A percentile compares a stretch with the other conserved stretches of the same genome.
Conservation (phyloP, 1,140 invertebrate genomes). For the Procambarus clarkii region DNA sequence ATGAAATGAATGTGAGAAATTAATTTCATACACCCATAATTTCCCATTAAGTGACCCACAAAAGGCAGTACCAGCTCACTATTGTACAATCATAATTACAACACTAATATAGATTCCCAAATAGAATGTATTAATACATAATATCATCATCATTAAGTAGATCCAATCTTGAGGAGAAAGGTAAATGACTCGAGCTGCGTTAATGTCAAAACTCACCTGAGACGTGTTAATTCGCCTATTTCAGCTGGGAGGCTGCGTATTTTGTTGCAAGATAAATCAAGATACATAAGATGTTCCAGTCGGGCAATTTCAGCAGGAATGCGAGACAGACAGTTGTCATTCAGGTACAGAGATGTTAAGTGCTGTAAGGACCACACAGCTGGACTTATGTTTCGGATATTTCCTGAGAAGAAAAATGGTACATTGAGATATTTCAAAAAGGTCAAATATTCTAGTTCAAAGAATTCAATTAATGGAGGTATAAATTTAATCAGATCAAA, state of each 20-base stretch:
- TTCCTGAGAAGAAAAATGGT: slow-evolving; percentile 81
- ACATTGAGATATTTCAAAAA: neutral
- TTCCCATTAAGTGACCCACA: too few relatives aligned
- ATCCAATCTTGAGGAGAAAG: too few relatives aligned
- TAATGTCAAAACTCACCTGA: slow-evolving; percentile 79
- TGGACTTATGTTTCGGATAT: slow-evolving; percentile 93
- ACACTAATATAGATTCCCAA: neutral
- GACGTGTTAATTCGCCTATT: slow-evolving; percentile 89
- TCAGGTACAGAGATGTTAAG: slow-evolving; percentile 94
- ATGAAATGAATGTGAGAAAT: too few relatives aligned
- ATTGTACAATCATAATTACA: too few relatives aligned
- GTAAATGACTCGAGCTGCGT: too few relatives aligned
- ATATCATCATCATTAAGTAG: neutral
- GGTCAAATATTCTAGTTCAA: too few relatives aligned
- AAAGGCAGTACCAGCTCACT: too few relatives aligned
- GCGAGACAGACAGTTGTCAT: slow-evolving; percentile 93
- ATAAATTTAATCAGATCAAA: too few relatives aligned
- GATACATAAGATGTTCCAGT: slow-evolving; percentile 87
- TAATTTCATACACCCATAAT: too few relatives aligned
- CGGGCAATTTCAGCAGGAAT: slow-evolving; percentile 92
- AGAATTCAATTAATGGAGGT: too few relatives aligned
- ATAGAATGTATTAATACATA: neutral
- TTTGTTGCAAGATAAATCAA: slow-evolving; percentile 97
- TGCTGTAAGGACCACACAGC: slow-evolving; percentile 92
- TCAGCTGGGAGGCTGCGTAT: slow-evolving; percentile 94